phyloP scores from a whole-genome alignment of 53 echinoderm and acorn worm species.

The Apostichopus leukothele region DNA sequence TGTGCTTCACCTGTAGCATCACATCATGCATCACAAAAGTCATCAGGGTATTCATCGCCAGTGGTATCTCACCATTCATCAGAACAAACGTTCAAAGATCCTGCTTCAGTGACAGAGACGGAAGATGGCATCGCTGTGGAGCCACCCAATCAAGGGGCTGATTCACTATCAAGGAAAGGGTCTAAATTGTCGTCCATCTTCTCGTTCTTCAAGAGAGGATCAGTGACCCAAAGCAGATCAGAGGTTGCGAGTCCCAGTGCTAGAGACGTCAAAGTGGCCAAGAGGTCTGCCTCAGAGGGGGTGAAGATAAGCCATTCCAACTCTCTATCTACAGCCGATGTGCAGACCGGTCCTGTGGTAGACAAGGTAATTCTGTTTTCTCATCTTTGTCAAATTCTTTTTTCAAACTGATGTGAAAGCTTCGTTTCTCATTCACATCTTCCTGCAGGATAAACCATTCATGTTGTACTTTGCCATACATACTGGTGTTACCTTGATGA shows the following conservation, averaged over 20 bases:
- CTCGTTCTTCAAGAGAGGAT: constrained; percentile 27
- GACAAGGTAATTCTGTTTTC: constrained; percentile 1
- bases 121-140: too few species aligned
- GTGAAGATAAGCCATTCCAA: neutral
- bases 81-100: too few species aligned
- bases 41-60: neutral
- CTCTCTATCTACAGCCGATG: neutral
- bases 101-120: neutral
- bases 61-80: neutral
- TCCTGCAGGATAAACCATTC: too few species aligned
- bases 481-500: too few species aligned
- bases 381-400: neutral
- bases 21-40: neutral
- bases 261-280: neutral
- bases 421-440: too few species aligned
- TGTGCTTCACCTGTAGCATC: constrained; percentile 1
- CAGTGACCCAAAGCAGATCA: constrained; percentile 1
- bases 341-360: neutral
- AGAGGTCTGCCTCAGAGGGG: neutral
- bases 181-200: constrained; percentile 9
- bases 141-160: neutral
- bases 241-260: neutral
- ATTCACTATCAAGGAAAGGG: neutral
- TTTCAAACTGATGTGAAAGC: neutral
- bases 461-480: too few species aligned